These are phyloP conservation scores for Chaenodraco wilsoni DNA, from an alignment of 2,797 vertebrate species.

Conservation along the genomic window DNA sequence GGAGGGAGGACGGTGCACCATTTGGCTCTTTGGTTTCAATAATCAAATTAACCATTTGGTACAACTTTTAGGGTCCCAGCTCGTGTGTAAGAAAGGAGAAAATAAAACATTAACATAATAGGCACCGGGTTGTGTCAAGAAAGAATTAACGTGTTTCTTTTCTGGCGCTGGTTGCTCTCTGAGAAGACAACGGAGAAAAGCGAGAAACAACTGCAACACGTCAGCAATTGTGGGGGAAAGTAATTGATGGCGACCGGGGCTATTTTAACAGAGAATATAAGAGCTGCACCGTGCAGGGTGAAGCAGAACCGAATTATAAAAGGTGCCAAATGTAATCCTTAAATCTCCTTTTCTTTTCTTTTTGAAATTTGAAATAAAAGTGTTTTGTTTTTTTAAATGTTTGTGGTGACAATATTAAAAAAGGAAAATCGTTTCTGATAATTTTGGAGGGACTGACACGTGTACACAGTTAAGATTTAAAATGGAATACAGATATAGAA, in stretches of 20 bases:
- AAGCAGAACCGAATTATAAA: background rate
- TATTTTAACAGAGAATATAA: constrained; percentile 19
- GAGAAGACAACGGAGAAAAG: constrained; percentile 78
- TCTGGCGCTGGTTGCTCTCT: constrained; percentile 80
- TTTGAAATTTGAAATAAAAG: background rate
- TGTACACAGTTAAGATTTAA: background rate
- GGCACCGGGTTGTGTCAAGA: constrained; percentile 81
- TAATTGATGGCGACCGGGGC: constrained; percentile 69
- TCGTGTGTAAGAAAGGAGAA: constrained; percentile 93
- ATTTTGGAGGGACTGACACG: background rate
- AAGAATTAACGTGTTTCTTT: constrained; percentile 77
- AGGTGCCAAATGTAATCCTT: background rate
- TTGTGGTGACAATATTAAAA: background rate
- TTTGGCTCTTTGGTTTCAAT: constrained; percentile 95
- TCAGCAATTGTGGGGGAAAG: constrained; percentile 64
- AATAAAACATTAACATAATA: constrained; percentile 88
- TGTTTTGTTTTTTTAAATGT: background rate
- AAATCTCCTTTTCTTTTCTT: background rate
- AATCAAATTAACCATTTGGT: constrained; percentile 99
- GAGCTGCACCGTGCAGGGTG: constrained; percentile 17
- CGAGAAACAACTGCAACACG: constrained; percentile 78
- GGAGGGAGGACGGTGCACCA: constrained; percentile 95
- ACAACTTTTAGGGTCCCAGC: constrained; percentile 92
- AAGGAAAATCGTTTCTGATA: background rate
- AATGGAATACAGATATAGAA: too few species aligned